phyloP scores from a whole-genome alignment of 2,113 vertebrate genomes.

The Bos indicus region DNA sequence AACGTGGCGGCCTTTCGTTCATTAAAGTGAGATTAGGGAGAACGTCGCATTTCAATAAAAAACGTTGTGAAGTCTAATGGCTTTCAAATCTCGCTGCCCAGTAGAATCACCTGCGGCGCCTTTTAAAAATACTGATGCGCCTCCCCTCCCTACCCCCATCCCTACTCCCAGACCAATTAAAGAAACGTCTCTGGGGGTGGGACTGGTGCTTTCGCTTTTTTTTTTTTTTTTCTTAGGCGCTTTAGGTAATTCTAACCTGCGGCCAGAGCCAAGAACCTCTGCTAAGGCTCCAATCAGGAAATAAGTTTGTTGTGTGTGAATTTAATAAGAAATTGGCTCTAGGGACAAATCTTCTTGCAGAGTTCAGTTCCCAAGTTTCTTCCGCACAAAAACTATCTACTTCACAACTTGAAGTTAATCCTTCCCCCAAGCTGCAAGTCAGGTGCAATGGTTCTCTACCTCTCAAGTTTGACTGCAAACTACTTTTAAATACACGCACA shows the following conservation, averaged over 20 bases:
- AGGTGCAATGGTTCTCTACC: background rate
- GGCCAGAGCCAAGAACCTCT: background rate
- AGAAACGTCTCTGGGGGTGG: background rate
- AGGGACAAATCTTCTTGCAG: background rate
- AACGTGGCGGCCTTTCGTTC: background rate
- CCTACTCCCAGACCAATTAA: background rate
- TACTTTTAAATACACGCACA: slow-evolving; percentile 22
- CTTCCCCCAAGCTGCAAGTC: background rate
- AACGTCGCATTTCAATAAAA: background rate
- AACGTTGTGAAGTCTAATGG: background rate
- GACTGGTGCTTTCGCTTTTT: rapidly evolving
- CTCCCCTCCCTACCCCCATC: background rate
- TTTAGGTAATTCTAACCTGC: background rate
- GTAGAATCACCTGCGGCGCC: background rate
- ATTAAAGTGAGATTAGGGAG: slow-evolving; percentile 40
- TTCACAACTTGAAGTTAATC: background rate
- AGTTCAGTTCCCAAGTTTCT: background rate
- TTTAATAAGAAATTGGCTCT: background rate
- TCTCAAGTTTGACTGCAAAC: slow-evolving; percentile 41
- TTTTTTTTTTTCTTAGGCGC: background rate
- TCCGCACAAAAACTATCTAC: background rate
- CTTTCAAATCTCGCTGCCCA: background rate
- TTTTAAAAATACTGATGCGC: background rate
- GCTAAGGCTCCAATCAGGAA: background rate
- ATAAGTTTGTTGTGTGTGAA: background rate